phyloP scores from a whole-genome alignment of 1,140 invertebrate genomes.

The Tribolium castaneum region DNA sequence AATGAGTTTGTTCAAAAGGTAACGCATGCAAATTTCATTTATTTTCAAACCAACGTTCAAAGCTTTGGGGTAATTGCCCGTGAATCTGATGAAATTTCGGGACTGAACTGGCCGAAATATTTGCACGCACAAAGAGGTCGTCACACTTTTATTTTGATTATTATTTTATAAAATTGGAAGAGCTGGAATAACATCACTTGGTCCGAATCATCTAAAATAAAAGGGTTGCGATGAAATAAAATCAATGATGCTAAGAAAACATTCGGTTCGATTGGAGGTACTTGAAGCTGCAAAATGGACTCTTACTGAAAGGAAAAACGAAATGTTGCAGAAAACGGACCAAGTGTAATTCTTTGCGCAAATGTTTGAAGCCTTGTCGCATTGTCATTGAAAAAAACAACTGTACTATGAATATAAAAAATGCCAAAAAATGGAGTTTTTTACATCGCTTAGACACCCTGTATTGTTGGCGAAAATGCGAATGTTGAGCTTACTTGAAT shows the following conservation, averaged over 20 bases:
- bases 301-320: background rate
- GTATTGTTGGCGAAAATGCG: too few relatives aligned
- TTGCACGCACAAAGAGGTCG: background rate
- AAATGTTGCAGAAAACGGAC: background rate
- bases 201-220: constrained; percentile 8
- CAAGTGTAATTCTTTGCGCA: background rate
- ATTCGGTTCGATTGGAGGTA: constrained; percentile 5
- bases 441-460: too few relatives aligned
- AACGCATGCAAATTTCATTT: background rate
- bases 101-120: background rate
- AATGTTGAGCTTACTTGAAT: constrained; percentile 60
- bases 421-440: too few relatives aligned
- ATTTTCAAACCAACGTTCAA: background rate
- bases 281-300: background rate
- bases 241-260: constrained; percentile 35
- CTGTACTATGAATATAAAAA: too few relatives aligned
- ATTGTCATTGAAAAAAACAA: too few relatives aligned
- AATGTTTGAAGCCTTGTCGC: too few relatives aligned
- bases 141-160: background rate
- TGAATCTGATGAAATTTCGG: background rate
- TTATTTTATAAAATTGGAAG: background rate
- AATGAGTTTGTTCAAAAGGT: background rate
- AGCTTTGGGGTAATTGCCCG: background rate
- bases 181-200: background rate
- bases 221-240: constrained; percentile 28